Base-by-base conservation (phyloP, 1,140 invertebrate genomes). In the Samia ricini region DNA sequence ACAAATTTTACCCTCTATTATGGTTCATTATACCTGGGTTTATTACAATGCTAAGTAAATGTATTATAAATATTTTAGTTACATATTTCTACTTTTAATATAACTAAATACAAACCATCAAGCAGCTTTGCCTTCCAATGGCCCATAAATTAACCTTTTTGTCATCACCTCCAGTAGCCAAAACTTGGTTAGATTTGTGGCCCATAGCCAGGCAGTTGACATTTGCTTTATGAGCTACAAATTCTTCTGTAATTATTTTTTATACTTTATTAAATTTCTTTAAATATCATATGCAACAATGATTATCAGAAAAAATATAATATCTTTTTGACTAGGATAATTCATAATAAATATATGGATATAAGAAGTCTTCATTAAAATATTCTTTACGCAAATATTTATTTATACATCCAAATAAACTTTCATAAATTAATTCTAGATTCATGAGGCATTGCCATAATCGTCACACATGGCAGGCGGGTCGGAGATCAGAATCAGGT, bases 121-220 rank as follows among this genome's bases (percentile, higher is more conserved):
- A 97, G 91, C 97, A 99, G 79, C 96, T 97, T 73, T 96, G 95
- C 82, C 98, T 97, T 20, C 98, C 98, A 66, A 99, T 95, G 2
- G 97, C 97, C 98, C 98, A 99, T 67, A 99, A 88, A 84, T 99
- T 99, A 51, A 99, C 98, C 91, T 98, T 99, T 86, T 97, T 97
- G 91, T 99, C 98, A 87, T 98, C 97, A 68, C 98, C 98, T 56
- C 98, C 98, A 71, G 98, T 99, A 52, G 97, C 98, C 83, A 99
- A 93, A 55, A 99, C 98, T 76, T 91, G 90, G 65, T 91, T 91
- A 42, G 97, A 98, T 88, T 98, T 98, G 71, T 91, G 90, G 51
- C 98, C 97, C 85, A 99, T 92, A 21, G 97, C 95, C 70, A 98
- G 89, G 80, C 97, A 98, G 77, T 97, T 98, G 64, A 98, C 96